Conservation (phyloP, 1,140 invertebrate genomes). For the Nautilus pompilius region DNA sequence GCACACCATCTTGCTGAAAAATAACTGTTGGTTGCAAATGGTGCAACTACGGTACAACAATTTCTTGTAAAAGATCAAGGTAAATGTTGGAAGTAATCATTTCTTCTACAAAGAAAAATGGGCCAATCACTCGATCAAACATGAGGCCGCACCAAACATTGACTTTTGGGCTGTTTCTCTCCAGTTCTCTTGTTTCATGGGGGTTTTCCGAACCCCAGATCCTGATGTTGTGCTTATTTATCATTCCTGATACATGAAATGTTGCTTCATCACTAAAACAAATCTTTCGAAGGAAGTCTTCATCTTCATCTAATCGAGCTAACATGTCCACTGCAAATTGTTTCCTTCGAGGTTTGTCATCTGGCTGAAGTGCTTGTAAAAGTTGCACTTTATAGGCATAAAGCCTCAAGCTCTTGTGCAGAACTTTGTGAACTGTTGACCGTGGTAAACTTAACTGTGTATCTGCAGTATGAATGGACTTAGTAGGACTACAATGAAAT, state of each 20-base stretch:
- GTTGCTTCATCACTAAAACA: background rate
- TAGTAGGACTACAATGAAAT: background rate
- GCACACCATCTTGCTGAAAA: background rate
- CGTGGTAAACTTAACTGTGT: background rate
- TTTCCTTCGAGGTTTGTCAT: background rate
- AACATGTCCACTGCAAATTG: background rate
- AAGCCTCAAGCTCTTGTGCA: background rate
- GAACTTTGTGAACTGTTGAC: background rate
- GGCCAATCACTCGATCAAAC: background rate
- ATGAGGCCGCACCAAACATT: background rate
- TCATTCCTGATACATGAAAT: background rate
- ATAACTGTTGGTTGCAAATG: background rate
- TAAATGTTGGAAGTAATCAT: background rate
- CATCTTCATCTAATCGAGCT: background rate
- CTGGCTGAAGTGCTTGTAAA: background rate
- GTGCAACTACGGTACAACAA: background rate
- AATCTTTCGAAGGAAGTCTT: background rate
- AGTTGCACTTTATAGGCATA: background rate
- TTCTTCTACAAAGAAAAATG: background rate
- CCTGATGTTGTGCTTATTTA: background rate
- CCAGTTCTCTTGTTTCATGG: background rate
- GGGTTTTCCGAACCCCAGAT: background rate
- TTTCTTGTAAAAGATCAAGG: background rate
- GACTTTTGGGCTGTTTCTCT: background rate
- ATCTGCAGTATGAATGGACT: background rate